A percentile compares a stretch with the other conserved stretches of the same genome.
These are phyloP conservation scores for Rhopalosiphum maidis DNA, from an alignment of 1,140 invertebrate species.

Conservation along the genomic window DNA sequence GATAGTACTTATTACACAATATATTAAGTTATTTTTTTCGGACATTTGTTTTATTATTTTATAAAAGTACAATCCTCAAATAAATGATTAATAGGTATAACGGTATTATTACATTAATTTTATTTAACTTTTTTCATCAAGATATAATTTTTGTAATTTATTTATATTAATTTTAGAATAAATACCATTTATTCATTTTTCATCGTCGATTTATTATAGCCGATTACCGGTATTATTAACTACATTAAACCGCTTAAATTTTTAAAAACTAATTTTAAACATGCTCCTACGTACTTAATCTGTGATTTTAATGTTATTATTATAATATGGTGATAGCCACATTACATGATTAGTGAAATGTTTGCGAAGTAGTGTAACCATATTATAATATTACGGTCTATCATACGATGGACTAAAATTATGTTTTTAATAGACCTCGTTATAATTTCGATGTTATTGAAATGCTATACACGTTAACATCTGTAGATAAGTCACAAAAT, in stretches of 20 bases:
- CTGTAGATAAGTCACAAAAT: neutral
- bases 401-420: constrained; percentile 7
- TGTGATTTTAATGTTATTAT: neutral
- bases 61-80: no score
- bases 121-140: no score
- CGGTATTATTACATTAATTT: no score
- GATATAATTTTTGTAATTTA: no score
- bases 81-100: no score
- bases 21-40: no score
- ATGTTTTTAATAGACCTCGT: neutral
- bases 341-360: neutral
- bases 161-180: neutral
- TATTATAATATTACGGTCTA: neutral
- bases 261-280: neutral
- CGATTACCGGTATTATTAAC: no score
- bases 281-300: neutral
- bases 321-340: neutral
- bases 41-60: no score
- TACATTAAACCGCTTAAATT: neutral
- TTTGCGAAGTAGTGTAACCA: neutral
- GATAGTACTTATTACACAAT: no score
- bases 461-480: neutral
- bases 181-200: neutral
- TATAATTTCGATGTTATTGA: neutral
- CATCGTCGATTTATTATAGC: neutral